phyloP scores from a whole-genome alignment of 64 coral and sea anemone genomes.

The Montipora capricornis region DNA sequence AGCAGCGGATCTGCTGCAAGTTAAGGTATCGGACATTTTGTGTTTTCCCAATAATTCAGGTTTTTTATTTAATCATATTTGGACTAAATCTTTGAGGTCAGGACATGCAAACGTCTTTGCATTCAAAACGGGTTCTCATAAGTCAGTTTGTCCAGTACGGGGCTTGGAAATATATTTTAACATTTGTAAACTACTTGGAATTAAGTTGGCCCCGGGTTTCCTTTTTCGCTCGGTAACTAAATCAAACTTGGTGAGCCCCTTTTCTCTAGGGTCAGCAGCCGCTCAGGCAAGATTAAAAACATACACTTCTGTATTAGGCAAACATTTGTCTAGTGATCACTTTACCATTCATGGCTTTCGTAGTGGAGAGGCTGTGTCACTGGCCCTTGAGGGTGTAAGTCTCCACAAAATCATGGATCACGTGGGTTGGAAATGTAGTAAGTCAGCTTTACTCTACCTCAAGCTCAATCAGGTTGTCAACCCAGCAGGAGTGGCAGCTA shows the following conservation, averaged over 20 bases:
- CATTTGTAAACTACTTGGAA: background rate
- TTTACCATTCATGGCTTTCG: constrained; percentile 51
- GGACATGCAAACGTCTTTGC: constrained; percentile 56
- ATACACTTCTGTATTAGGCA: background rate
- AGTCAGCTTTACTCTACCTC: constrained; percentile 36
- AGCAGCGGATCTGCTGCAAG: constrained; percentile 1
- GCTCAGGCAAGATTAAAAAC: constrained; percentile 1
- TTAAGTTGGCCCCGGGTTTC: background rate
- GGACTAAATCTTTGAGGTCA: constrained; percentile 58
- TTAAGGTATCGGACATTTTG: constrained; percentile 23
- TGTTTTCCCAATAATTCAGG: constrained; percentile 44
- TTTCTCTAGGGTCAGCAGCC: background rate
- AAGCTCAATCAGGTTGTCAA: constrained; percentile 39
- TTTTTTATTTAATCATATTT: constrained; percentile 49
- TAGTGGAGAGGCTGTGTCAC: constrained; percentile 44
- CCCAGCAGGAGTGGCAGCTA: constrained; percentile 36
- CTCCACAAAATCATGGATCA: constrained; percentile 69
- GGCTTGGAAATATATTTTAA: constrained; percentile 33
- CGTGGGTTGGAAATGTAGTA: constrained; percentile 48
- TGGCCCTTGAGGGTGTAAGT: constrained; percentile 32
- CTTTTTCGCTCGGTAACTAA: constrained; percentile 5
- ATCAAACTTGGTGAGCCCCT: background rate
- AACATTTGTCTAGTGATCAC: background rate
- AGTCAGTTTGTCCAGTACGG: constrained; percentile 19
- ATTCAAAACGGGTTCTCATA: constrained; percentile 25